Conservation (phyloP, 1,140 invertebrate genomes). For the Drosophila trapezifrons region DNA sequence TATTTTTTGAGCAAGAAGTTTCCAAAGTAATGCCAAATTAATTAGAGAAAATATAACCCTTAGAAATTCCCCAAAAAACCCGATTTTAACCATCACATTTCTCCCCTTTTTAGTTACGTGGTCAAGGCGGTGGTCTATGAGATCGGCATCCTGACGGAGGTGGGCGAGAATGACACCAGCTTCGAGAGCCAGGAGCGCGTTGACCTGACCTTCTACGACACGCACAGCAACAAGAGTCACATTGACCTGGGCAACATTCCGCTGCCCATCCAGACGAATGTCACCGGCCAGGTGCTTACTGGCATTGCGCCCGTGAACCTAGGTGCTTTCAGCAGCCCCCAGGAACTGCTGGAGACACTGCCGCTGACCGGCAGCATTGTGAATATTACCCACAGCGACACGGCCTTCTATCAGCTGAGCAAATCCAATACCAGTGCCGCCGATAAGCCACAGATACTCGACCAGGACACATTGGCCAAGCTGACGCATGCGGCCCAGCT, state of each 20-base stretch:
- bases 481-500: conserved; percentile 69
- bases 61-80: neutral
- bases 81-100: neutral
- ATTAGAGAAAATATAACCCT: neutral
- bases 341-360: conserved; percentile 75
- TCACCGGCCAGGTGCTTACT: conserved; percentile 85
- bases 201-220: conserved; percentile 86
- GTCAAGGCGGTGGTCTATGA: conserved; percentile 86
- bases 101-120: conserved; percentile 84
- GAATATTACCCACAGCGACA: conserved; percentile 84
- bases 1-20: neutral
- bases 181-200: conserved; percentile 85
- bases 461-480: conserved; percentile 57
- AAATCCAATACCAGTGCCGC: conserved; percentile 66
- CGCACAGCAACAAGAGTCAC: conserved; percentile 84
- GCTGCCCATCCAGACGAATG: conserved; percentile 85
- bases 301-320: conserved; percentile 85
- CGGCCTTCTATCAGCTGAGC: conserved; percentile 77
- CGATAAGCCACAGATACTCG: conserved; percentile 71
- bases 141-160: conserved; percentile 86
- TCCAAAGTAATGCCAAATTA: neutral
- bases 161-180: conserved; percentile 84
- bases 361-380: conserved; percentile 83
- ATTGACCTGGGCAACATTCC: conserved; percentile 85
- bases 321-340: conserved; percentile 81